Percentiles rank a stretch among this genome's conserved stretches.
Evolutionary conservation across 1,140 invertebrate genomes (phyloP).

Genomic region (Zaprionus nigranus): DNA sequence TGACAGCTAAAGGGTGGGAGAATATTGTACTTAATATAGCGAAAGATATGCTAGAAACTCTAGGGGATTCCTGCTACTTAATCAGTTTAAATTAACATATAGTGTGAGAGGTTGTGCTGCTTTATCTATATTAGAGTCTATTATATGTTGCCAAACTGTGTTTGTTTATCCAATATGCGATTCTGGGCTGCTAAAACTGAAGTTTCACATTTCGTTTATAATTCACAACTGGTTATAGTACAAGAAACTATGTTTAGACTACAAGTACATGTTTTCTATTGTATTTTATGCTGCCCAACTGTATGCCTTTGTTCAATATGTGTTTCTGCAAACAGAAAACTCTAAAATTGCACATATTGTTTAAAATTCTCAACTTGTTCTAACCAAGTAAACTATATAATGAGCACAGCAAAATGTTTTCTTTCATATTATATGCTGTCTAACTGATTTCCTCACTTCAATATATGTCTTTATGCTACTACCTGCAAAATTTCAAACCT

Average conservation of each 20-base stretch:
- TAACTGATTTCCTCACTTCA: too few species aligned
- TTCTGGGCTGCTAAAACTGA: fast-evolving
- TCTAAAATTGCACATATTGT: neutral
- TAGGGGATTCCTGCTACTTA: neutral
- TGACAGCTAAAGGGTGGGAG: slow-evolving; percentile 11
- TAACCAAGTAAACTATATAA: neutral
- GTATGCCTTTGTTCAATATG: neutral
- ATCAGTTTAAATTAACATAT: neutral
- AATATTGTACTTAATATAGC: slow-evolving; percentile 6
- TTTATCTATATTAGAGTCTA: neutral
- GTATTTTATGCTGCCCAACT: neutral
- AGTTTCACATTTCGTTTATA: neutral
- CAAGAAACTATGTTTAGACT: neutral
- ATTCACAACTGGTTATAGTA: neutral
- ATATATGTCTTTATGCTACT: too few species aligned
- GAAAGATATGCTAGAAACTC: neutral
- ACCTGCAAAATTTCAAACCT: too few species aligned
- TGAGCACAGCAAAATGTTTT: too few species aligned
- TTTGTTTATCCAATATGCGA: neutral
- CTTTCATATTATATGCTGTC: too few species aligned
- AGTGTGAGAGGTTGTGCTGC: neutral
- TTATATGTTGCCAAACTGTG: neutral
- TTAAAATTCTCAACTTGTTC: neutral
- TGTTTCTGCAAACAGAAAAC: neutral
- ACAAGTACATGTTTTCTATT: neutral